A percentile compares a stretch with the other conserved stretches of the same genome.
Conservation (phyloP, 2,797 vertebrate species). For the Sebastes matsubarae region DNA sequence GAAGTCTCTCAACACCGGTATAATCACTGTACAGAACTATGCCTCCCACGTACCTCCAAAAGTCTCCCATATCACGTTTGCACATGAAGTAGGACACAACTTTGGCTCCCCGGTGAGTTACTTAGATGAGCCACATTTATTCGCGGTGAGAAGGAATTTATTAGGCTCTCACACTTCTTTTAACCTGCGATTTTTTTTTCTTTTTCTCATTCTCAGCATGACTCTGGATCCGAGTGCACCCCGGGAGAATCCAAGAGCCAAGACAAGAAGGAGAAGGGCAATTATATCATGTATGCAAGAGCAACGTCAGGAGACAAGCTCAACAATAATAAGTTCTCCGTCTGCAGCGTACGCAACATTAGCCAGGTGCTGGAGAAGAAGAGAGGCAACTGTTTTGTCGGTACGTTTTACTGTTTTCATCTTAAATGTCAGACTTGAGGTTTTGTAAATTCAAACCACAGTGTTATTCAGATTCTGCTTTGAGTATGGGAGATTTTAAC, state of each 20-base stretch:
- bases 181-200: conserved; percentile 3
- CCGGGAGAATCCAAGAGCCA: conserved; percentile 96
- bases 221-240: conserved; percentile 97
- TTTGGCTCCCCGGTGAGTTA: conserved; percentile 98
- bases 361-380: conserved; percentile 99
- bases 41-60: conserved; percentile 98
- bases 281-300: conserved; percentile 99
- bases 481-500: background rate
- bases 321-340: conserved; percentile 98
- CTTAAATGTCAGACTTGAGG: background rate
- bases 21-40: conserved; percentile 99
- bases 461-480: background rate
- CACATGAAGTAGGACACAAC: conserved; percentile 99
- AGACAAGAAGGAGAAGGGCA: conserved; percentile 97
- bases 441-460: background rate
- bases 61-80: conserved; percentile 99
- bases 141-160: background rate
- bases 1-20: conserved; percentile 98
- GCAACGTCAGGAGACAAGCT: conserved; percentile 98
- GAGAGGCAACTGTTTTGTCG: conserved; percentile 96
- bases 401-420: conserved; percentile 78
- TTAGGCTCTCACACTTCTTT: conserved; percentile 1
- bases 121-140: conserved; percentile 15
- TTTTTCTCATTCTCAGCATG: conserved; percentile 84
- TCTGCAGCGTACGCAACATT: conserved; percentile 97